Conservation (phyloP, 2,888 invertebrate genomes). For the Meghimatium bilineatum region DNA sequence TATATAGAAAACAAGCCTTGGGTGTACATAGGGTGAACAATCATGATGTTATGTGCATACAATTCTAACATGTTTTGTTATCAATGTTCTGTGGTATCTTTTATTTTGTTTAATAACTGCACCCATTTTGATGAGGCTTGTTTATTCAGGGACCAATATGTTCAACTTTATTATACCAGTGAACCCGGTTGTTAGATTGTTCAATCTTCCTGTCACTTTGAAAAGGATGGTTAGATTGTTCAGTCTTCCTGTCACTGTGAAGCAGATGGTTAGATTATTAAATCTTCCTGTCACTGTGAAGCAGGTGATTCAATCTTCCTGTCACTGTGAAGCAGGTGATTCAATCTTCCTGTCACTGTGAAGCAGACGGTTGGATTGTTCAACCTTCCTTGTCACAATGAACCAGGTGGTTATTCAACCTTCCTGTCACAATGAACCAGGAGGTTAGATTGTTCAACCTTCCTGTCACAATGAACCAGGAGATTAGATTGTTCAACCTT, state of each 20-base stretch:
- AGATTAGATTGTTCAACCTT: no score
- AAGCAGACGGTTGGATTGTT: no score
- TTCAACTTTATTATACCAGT: no score
- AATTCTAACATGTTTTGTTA: neutral
- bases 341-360: neutral
- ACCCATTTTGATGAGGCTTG: constrained; percentile 29
- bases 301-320: no score
- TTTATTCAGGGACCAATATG: neutral
- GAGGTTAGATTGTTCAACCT: neutral
- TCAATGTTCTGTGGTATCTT: neutral
- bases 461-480: no score
- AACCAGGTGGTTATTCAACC: neutral
- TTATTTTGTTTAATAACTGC: constrained; percentile 22
- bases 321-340: neutral
- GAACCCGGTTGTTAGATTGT: no score
- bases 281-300: no score
- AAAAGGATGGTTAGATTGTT: neutral
- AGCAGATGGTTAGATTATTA: no score
- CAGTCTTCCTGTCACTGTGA: no score
- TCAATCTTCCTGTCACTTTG: no score
- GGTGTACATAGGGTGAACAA: constrained; percentile 17
- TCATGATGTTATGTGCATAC: constrained; percentile 18
- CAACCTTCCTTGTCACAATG: no score
- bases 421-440: neutral
- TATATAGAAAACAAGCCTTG: constrained; percentile 29